phyloP scores from a whole-genome alignment of 1,140 invertebrate species.

The Drosophila persimilis region DNA sequence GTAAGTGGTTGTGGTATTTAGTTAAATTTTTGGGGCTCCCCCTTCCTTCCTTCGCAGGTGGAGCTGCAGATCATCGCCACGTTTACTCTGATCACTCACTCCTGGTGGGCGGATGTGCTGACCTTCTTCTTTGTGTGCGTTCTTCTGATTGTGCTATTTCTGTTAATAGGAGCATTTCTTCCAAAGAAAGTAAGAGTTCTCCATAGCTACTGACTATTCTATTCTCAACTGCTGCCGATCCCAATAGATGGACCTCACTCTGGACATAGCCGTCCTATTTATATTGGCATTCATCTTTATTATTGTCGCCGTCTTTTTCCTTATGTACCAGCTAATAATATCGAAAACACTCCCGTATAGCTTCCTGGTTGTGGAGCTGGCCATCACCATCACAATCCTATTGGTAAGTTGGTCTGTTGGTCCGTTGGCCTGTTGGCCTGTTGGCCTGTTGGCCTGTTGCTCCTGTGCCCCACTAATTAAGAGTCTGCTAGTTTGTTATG shows the following conservation, averaged over 20 bases:
- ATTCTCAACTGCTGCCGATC: background rate
- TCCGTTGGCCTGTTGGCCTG: background rate
- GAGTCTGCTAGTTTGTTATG: slow-evolving; percentile 53
- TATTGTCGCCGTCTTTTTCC: slow-evolving; percentile 33
- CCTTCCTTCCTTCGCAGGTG: slow-evolving; percentile 13
- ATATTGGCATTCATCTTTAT: slow-evolving; percentile 57
- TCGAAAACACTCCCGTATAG: background rate
- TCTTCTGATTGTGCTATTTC: slow-evolving; percentile 5
- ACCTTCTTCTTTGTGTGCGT: slow-evolving; percentile 12
- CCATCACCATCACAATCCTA: slow-evolving; percentile 34
- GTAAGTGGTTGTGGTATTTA: slow-evolving; percentile 25
- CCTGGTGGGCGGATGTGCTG: slow-evolving; percentile 27
- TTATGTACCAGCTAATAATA: slow-evolving; percentile 18
- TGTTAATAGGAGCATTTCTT: slow-evolving; percentile 29
- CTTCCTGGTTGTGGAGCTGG: slow-evolving; percentile 11
- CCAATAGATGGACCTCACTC: slow-evolving; percentile 55
- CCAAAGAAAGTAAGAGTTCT: slow-evolving; percentile 18
- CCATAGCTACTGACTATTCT: no score
- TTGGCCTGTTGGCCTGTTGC: slow-evolving; percentile 3
- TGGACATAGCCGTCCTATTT: slow-evolving; percentile 63
- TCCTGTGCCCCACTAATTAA: background rate
- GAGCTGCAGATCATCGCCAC: slow-evolving; percentile 50
- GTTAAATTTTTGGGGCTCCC: background rate
- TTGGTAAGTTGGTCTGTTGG: slow-evolving; percentile 16
- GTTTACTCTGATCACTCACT: slow-evolving; percentile 7